Percentiles rank a stretch among this genome's conserved stretches.
Conservation (phyloP, 1,140 invertebrate species). For the Halyomorpha halys region DNA sequence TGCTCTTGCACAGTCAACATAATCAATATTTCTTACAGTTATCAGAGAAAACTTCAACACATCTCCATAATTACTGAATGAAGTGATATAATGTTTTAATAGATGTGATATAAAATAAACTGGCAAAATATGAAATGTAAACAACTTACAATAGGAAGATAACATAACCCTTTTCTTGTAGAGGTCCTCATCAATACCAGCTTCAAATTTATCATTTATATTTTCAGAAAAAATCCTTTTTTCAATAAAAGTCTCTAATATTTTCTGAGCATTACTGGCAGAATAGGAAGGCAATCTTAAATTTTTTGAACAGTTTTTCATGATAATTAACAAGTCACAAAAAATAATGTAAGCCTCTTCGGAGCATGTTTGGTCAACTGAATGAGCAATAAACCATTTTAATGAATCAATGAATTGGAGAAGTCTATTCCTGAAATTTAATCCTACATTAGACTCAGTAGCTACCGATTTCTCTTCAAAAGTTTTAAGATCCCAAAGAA, state of each 20-base stretch:
- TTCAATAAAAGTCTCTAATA: not conserved
- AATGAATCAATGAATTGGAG: not conserved
- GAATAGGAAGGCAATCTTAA: not conserved
- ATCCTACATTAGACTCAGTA: not conserved
- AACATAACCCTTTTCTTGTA: not conserved
- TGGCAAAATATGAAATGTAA: not conserved
- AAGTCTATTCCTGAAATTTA: not conserved
- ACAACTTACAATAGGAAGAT: not conserved
- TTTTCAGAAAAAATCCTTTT: not conserved
- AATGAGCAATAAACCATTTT: not conserved
- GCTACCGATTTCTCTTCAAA: not conserved
- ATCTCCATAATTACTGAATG: slow-evolving; percentile 11
- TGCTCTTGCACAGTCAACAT: not conserved
- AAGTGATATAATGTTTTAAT: not conserved
- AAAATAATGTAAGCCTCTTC: not conserved
- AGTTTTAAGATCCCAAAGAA: not conserved
- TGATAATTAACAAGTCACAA: slow-evolving; percentile 2
- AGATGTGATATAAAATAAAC: slow-evolving; percentile 14
- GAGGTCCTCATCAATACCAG: not conserved
- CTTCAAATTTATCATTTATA: not conserved
- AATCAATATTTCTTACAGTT: not conserved
- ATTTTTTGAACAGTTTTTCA: not conserved
- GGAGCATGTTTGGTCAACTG: not conserved
- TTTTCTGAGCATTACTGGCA: not conserved
- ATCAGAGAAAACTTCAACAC: not conserved